Base-by-base conservation (phyloP, 2,888 invertebrate genomes). In the Drosophila robusta region DNA sequence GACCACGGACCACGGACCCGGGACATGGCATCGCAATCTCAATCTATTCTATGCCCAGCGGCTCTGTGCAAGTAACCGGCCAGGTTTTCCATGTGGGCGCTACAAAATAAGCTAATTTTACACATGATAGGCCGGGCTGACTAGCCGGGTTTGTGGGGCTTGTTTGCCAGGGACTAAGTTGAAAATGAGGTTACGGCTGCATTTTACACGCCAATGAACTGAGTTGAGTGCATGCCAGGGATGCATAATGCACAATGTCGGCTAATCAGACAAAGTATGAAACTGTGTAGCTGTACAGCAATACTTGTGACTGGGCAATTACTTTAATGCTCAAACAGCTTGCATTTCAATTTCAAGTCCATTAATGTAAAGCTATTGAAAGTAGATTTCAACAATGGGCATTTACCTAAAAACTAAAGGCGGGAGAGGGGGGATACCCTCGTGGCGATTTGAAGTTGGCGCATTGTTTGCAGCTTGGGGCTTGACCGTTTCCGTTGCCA, bases 71-170 rank as follows among this genome's bases (percentile, higher is more conserved):
- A 78, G 75, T 63, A 61, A 75, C 77, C 32, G 47, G 41, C 56
- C 51, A 54, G 68, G 65, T 70, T 77, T 64, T 54, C 60, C 66
- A 62, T 62, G 63, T 69, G 54, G 73, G 54, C 34, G 52, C 70
- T 62, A 75, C 83, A 70, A 88, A 88, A 71, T 84, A 88, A 84
- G 83, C 83, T 83, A 84, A 84, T 84, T 84, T 84, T 80, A 80
- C 89, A 84, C 88, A 86, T 84, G 87, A 86, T 86, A 80, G 69
- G 80, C 80, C 45, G 44, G 56, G 16, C 29, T n/a, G 41, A 34
- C 16, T 46, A 11, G 42, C 54, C 47, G 34, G 50, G 14, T 52
- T 52, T 52, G 29, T 56, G 12, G 34, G 52, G 24, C 49, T 45
- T 65, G 67, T 70, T 67, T 70, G 65, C 60, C 57, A 38, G 34